Evolutionary conservation across 2,888 invertebrate genomes (phyloP), one percentile per base, ranked within the genome.

Genomic region (Volucella inanis): DNA sequence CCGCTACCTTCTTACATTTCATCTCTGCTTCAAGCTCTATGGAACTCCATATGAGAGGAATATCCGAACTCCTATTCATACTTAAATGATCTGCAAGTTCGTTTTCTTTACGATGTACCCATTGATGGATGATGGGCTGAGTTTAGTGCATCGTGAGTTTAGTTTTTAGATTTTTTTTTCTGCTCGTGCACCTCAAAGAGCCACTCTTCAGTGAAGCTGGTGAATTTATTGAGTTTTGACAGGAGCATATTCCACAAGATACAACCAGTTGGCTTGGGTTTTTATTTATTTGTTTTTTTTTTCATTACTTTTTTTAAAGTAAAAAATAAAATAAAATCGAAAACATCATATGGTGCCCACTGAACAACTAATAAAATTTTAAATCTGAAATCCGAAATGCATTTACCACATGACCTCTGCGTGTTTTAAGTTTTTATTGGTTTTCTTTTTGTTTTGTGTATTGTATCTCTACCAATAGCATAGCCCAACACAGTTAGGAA

Each of bases 41-140:
- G 4, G 6, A 6, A 31, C 6, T 31, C 31, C 31, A 6, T 31
- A 31, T 6, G 31, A 31, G 31, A 6, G 31, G 31, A 31, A 31
- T 6, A 31, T 6, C 6, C 31, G 31, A 31, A 31, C 31, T 31
- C 31, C 31, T 31, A 41, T 9, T 14, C 18, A 57, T 68, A 55
- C 43, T 47, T 15, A 3, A 50, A 72, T 45, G 31, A 43, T 71
- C 50, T 22, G 55, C 54, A 18, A 47, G 68, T 10, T 47, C 14
- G 65, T 43, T 14, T 50, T 14, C 31, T 38, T 41, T 68, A 22
- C 61, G 68, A 76, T 61, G 76, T 76, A 75, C 67, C 52, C 76
- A 76, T 76, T 76, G 76, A 76, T 76, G 76, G 67, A 76, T 76
- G 76, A 76, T 76, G 68, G 76, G 67, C 59, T 68, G 68, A 76